Evolutionary conservation across 2,888 invertebrate species (phyloP).

Genomic region (Himalopsyche anomala): DNA sequence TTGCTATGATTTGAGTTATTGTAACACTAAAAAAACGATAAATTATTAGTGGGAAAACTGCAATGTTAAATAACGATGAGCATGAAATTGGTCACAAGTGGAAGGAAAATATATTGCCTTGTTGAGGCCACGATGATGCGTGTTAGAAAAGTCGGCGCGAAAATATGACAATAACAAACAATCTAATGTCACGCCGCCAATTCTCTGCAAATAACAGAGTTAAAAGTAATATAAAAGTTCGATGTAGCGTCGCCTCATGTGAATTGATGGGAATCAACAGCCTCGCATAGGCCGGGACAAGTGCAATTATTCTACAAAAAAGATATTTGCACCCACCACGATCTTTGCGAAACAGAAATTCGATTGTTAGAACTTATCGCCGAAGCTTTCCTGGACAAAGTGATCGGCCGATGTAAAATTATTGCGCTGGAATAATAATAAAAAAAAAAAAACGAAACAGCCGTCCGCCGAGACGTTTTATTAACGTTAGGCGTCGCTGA

Average conservation of each 20-base stretch:
- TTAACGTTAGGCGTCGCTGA: slow-evolving; percentile 37
- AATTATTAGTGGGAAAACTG: too few species aligned
- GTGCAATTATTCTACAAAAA: slow-evolving; percentile 76
- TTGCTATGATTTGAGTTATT: too few species aligned
- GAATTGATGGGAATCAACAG: background rate
- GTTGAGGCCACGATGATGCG: too few species aligned
- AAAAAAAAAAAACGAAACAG: slow-evolving; percentile 67
- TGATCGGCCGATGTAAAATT: background rate
- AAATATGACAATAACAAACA: background rate
- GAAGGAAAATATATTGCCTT: too few species aligned
- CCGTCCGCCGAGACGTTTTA: slow-evolving; percentile 66
- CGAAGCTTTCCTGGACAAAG: background rate
- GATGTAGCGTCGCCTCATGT: slow-evolving; percentile 66
- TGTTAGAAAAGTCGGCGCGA: slow-evolving; percentile 11
- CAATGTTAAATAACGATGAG: too few species aligned
- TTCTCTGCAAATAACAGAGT: background rate
- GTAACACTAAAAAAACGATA: too few species aligned
- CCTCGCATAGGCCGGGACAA: slow-evolving; percentile 79
- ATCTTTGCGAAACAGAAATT: slow-evolving; percentile 69
- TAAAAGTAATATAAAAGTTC: background rate
- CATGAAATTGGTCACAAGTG: too few species aligned
- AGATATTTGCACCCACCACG: slow-evolving; percentile 77
- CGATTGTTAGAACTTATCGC: background rate
- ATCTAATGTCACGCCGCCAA: slow-evolving; percentile 20
- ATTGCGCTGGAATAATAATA: background rate